Evolutionary conservation across 2,888 invertebrate species (phyloP), one percentile per base, ranked within the genome.

Genomic region (Gymnosoma rotundatum): DNA sequence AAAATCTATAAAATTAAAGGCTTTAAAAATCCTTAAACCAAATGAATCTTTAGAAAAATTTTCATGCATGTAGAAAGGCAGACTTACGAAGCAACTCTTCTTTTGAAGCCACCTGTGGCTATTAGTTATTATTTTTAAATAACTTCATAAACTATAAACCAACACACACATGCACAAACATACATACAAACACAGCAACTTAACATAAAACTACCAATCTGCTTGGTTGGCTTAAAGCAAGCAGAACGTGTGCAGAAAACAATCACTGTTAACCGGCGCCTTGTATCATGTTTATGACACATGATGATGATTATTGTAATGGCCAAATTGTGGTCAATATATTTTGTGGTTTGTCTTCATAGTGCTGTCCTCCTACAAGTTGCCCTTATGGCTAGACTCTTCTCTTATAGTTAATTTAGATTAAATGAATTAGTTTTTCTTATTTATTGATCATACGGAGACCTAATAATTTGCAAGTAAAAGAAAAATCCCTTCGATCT

Each of bases 251-350:
- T 61, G 52, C 42, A 63, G 48, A 66, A 67, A 73, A 82, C 75
- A 82, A 86, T 86, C 84, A 83, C 80, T 88, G 86, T 87, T 87
- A 86, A 88, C 87, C 91, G 90, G 90, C 89, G 91, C 90, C 89
- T 90, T 90, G 87, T 88, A 90, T 89, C 90, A 90, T 89, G 89
- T 88, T 88, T 89, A 91, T 90, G 91, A 90, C 90, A 90, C 90
- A 90, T 91, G 91, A 90, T 88, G 89, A 89, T 86, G 87, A 88
- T 90, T 89, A 78, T 78, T 76, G 66, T 80, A 80, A 83, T 76
- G 54, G 69, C 78, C 83, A 79, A 86, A 83, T 83, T 32, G 78
- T 76, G 82, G 56, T 75, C 75, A 72, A 75, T 82, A 75, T 48
- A 60, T 74, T 73, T 58, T 61, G 52, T 21, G n/a, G 8, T 38